Conservation (phyloP, 2,797 vertebrate species). For the Denticeps clupeoides region DNA sequence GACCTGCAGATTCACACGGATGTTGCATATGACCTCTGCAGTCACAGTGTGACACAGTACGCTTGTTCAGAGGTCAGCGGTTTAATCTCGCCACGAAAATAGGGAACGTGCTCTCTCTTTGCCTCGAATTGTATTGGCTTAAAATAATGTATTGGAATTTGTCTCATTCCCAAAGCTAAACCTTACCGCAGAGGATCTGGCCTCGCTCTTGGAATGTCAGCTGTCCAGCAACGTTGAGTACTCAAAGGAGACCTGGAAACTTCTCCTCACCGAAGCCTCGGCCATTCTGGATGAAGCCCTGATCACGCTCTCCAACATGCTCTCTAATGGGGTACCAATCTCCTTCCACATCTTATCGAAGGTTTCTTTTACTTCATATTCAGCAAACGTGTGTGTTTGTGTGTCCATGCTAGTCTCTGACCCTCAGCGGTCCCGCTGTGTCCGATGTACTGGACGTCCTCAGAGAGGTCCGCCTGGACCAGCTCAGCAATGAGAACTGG, state of each 20-base stretch:
- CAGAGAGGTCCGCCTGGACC: constrained; percentile 3
- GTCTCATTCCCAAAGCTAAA: too few relatives aligned
- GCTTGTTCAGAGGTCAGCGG: too few relatives aligned
- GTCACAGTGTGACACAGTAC: background rate
- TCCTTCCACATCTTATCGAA: too few relatives aligned
- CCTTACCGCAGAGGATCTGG: constrained; percentile 43
- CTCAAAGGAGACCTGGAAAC: constrained; percentile 46
- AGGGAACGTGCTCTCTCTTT: too few relatives aligned
- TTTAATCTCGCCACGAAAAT: too few relatives aligned
- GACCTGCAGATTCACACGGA: constrained; percentile 12
- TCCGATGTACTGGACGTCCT: constrained; percentile 4
- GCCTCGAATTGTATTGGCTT: too few relatives aligned
- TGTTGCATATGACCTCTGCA: constrained; percentile 1
- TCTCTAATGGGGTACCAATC: too few relatives aligned
- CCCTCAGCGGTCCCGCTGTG: background rate
- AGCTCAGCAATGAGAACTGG: background rate
- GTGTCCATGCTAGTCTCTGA: background rate
- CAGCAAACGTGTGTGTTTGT: too few relatives aligned
- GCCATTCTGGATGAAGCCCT: constrained; percentile 40
- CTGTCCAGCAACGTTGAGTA: constrained; percentile 34
- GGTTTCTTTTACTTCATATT: too few relatives aligned
- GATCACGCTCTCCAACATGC: constrained; percentile 30
- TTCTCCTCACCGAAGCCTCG: constrained; percentile 40
- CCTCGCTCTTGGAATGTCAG: constrained; percentile 42
- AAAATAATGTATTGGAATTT: too few relatives aligned